Base-by-base conservation (phyloP, 1,140 invertebrate species). In the Halotydeus destructor region DNA sequence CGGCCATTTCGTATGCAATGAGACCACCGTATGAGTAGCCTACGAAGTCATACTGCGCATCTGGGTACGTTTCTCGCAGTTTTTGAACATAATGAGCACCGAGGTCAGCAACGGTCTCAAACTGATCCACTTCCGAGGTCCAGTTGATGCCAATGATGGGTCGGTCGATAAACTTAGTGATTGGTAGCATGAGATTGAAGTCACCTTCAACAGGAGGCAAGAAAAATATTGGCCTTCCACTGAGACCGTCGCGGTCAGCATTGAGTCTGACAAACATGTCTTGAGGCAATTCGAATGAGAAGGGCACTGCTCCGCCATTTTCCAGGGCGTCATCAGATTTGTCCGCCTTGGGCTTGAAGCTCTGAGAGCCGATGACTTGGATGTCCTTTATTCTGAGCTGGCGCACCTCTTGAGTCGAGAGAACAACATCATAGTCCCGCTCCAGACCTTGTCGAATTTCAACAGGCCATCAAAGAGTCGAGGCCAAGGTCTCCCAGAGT, bases 11-110 rank as follows among this genome's bases (percentile, higher is more conserved):
- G 55, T 89, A 83, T 3, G 79, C 85, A 11, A 96, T 72, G 42
- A 75, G 71, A 5, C 79, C 76, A 34, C 91, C 91, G 60, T 83
- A 96, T 0, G 89, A 96, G 58, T 97, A 96, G 3, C 88, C 91
- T 26, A 77, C 68, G 28, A 98, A 58, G 18, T 71, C 70, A 63
- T 86, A 91, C 16, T 8, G 18, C 9, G 9, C 26, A 3, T 23
- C 3, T 11, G 14, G 14, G n/a, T 30, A 9, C n/a, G 9, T 30
- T 30, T 9, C 9, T 30, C 28, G 9, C 9, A 30, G 28, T 30
- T 14, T 30, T 9, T 68, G 52, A 19, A 89, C 63, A 57, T 91
- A 93, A 60, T 70, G 79, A 28, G 59, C 55, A 4, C 86, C 84
- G 24, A 93, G 64, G 19, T 71, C 63, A 18, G 69, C 57, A 43